Evolutionary conservation across 2,113 vertebrate genomes (phyloP), one percentile per base, ranked within the genome.

Genomic region (Gobius niger): DNA sequence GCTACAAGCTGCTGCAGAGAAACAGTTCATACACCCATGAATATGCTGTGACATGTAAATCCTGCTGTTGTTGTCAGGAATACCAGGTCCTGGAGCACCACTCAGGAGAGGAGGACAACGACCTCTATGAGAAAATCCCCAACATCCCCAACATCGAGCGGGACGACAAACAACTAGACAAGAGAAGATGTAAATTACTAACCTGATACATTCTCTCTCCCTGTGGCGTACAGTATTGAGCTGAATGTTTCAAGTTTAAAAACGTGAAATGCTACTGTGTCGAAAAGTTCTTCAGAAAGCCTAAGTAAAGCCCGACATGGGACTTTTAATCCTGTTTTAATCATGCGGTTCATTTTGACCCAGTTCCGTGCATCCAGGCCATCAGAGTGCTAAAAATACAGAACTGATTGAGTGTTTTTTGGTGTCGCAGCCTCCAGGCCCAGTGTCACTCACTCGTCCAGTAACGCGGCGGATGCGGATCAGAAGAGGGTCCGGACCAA

Each of bases 401-500:
- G 13, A 63, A 24, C 44, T 60, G 57, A 60, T 44, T 60, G 40
- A 40, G 2, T 14, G 0, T 59, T n/a, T 59, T n/a, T 54, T 11
- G 1, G 62, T 15, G 57, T 44, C 50, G 0, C 49, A 87, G 90
- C 8, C 50, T 62, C 80, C 0, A 91, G 34, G 60, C 82, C 73
- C 0, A 49, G 7, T 0, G 52, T 88, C 12, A 57, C 41, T 1
- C 16, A 19, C 19, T 72, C 75, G 0, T 6, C 87, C 51, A 73
- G 63, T 0, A 75, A 75, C 2, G 42, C 73, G 0, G 81, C 75
- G 13, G 96, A 97, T 5, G 75, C 75, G 0, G 97, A 99, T 40
- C 72, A 89, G 72, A 95, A 76, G 87, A 93, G 87, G 70, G 94
- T 96, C 47, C 91, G 95, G 15, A 91, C 93, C 72, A 95, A 95